A percentile compares a stretch with the other conserved stretches of the same genome.
These are phyloP conservation scores for Silurus aristotelis DNA, from an alignment of 2,797 vertebrate species.

Conservation along the genomic window DNA sequence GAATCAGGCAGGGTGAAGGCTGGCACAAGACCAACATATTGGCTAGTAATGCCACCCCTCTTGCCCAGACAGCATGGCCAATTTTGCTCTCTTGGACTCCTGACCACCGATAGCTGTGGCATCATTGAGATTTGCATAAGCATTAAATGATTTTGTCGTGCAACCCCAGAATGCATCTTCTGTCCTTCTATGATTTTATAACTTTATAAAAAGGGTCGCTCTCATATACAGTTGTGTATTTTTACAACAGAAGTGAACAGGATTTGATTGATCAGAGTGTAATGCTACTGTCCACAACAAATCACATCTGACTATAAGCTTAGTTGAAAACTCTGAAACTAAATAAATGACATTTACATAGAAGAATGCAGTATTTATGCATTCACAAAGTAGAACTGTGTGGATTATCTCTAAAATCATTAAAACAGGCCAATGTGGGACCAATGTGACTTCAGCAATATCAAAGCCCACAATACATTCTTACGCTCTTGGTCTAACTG, in stretches of 20 bases:
- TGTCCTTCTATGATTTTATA: background rate
- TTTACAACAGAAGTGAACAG: background rate
- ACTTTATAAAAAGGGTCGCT: background rate
- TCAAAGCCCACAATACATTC: background rate
- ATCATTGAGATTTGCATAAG: background rate
- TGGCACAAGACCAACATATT: background rate
- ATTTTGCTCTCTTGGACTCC: background rate
- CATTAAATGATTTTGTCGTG: background rate
- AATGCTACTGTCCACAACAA: background rate
- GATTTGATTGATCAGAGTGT: background rate
- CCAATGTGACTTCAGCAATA: constrained; percentile 3
- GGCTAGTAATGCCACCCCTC: background rate
- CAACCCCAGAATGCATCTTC: background rate
- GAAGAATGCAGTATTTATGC: background rate
- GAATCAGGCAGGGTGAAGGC: background rate
- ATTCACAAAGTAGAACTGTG: background rate
- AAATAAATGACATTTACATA: too few species aligned
- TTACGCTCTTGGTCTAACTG: background rate
- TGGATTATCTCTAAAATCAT: constrained; percentile 5
- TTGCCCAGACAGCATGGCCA: background rate
- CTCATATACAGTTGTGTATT: background rate
- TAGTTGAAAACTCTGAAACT: background rate
- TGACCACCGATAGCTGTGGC: background rate
- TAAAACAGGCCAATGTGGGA: background rate
- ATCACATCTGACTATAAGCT: background rate